phyloP scores from a whole-genome alignment of 1,140 invertebrate species.

The Sitodiplosis mosellana region DNA sequence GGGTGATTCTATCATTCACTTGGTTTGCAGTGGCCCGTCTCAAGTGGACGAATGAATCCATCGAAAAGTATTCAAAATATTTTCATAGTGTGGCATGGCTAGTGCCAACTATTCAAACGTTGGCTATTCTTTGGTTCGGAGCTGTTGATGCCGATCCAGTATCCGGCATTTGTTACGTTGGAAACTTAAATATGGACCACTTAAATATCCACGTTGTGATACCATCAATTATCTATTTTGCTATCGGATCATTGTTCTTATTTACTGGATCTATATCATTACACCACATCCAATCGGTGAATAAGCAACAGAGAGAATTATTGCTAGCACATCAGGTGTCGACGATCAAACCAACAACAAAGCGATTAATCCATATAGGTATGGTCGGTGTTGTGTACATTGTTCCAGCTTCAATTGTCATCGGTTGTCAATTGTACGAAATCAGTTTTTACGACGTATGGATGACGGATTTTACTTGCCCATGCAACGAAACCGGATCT shows the following conservation, averaged over 20 bases:
- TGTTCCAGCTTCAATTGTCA: conserved; percentile 85
- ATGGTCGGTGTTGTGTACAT: conserved; percentile 98
- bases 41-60: conserved; percentile 92
- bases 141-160: conserved; percentile 87
- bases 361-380: conserved; percentile 94
- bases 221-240: conserved; percentile 78
- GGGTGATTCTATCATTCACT: conserved; percentile 85
- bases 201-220: conserved; percentile 73
- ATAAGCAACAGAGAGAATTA: conserved; percentile 70
- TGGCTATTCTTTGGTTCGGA: conserved; percentile 57
- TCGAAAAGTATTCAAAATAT: conserved; percentile 82
- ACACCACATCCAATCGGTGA: conserved; percentile 83
- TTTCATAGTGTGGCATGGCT: conserved; percentile 86
- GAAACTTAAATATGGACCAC: conserved; percentile 61
- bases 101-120: conserved; percentile 65
- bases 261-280: conserved; percentile 90
- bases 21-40: conserved; percentile 88
- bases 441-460: conserved; percentile 52
- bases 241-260: conserved; percentile 84
- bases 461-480: conserved; percentile 57
- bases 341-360: conserved; percentile 68
- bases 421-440: conserved; percentile 90
- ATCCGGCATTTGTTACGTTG: conserved; percentile 88
- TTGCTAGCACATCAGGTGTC: too few species aligned
- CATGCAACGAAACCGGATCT: conserved; percentile 30